Evolutionary conservation across 2,797 vertebrate species (phyloP).

Genomic region (Hemitrygon akajei): DNA sequence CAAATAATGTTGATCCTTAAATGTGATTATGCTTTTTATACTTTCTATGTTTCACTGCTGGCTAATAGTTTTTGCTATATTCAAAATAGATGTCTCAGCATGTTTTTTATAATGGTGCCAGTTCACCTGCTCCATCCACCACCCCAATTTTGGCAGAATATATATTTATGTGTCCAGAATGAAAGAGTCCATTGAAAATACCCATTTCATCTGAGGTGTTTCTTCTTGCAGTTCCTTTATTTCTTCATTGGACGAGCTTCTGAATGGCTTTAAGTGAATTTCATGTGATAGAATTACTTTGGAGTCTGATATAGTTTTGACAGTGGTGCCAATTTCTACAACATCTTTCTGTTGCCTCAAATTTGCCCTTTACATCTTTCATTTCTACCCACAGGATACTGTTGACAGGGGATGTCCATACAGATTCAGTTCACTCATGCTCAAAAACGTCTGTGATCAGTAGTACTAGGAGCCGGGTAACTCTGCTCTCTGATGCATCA

Average conservation of each 20-base stretch:
- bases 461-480: not conserved
- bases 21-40: not conserved
- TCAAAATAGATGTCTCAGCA: too few species aligned
- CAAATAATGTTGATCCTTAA: too few species aligned
- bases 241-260: too few species aligned
- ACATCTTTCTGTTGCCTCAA: not conserved
- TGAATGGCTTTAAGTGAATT: too few species aligned
- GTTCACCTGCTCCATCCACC: not conserved
- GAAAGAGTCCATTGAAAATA: too few species aligned
- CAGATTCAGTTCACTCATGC: not conserved
- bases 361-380: not conserved
- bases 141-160: not conserved
- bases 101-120: not conserved
- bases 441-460: not conserved
- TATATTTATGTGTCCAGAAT: not conserved
- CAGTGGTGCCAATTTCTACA: not conserved
- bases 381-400: not conserved
- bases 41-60: not conserved
- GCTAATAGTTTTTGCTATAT: not conserved
- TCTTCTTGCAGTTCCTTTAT: too few species aligned
- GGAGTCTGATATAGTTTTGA: not conserved
- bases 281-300: not conserved
- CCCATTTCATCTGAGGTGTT: too few species aligned
- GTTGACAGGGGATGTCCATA: not conserved
- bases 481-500: not conserved